These are phyloP conservation scores for Ophioninae sp. DNA, from an alignment of 2,888 invertebrate genomes.

Conservation along the genomic window DNA sequence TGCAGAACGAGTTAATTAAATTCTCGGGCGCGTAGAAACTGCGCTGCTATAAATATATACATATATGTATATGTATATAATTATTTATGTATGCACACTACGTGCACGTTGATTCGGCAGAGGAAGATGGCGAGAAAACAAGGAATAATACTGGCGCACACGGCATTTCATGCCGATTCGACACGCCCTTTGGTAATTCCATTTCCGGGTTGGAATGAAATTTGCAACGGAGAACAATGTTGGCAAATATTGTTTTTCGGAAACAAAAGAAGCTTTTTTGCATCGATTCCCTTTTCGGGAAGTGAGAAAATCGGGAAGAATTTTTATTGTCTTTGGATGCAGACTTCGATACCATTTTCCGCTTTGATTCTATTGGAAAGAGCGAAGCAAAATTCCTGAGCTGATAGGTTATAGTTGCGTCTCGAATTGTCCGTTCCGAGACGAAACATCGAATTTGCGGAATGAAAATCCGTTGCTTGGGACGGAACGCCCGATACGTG, in stretches of 20 bases:
- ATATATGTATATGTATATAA: slow-evolving; percentile 15
- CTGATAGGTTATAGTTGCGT: no score
- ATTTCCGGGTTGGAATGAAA: neutral
- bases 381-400: no score
- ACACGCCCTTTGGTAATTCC: neutral
- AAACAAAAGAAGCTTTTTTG: no score
- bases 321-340: no score
- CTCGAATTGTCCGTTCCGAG: neutral
- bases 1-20: slow-evolving; percentile 78
- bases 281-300: no score
- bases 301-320: neutral
- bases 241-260: neutral
- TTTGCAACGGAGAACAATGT: neutral
- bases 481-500: slow-evolving; percentile 11
- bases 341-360: no score
- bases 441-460: neutral
- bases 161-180: neutral
- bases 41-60: slow-evolving; percentile 20
- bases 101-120: slow-evolving; percentile 29
- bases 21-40: slow-evolving; percentile 67
- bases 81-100: slow-evolving; percentile 36
- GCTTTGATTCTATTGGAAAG: no score
- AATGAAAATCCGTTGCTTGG: neutral
- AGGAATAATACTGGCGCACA: slow-evolving; percentile 3
- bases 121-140: slow-evolving; percentile 26